Evolutionary conservation across 2,797 vertebrate species (phyloP).

Genomic region (Pelochelys cantorii): DNA sequence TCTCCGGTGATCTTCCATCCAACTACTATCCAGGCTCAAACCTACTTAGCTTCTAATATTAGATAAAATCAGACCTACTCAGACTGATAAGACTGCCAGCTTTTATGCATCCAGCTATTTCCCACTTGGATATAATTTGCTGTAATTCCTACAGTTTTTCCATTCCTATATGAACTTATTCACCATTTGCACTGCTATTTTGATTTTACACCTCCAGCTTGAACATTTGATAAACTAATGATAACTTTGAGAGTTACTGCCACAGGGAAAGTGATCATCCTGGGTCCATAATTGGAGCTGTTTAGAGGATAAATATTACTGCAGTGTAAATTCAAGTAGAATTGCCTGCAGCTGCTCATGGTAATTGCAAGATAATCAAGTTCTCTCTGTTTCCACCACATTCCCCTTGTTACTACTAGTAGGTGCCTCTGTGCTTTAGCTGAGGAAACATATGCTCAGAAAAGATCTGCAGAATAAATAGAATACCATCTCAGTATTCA

Average conservation of each 20-base stretch:
- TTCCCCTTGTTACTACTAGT: slow-evolving; percentile 18
- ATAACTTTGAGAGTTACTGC: not conserved
- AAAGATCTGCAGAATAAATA: not conserved
- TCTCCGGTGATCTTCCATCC: not conserved
- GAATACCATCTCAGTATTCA: not conserved
- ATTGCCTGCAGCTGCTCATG: not conserved
- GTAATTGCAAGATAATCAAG: slow-evolving; percentile 8
- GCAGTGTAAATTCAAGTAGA: slow-evolving; percentile 19
- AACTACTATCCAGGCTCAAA: slow-evolving; percentile 9
- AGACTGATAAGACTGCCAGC: not conserved
- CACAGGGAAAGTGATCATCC: not conserved
- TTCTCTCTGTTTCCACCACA: slow-evolving; percentile 17
- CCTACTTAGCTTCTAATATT: not conserved
- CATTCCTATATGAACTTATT: not conserved
- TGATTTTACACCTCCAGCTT: not conserved
- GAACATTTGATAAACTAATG: not conserved
- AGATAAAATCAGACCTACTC: slow-evolving; percentile 6
- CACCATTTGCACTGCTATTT: not conserved
- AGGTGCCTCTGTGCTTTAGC: not conserved
- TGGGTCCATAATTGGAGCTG: not conserved
- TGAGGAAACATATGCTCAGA: not conserved
- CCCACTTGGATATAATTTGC: not conserved
- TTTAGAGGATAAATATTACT: not conserved
- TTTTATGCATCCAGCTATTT: not conserved
- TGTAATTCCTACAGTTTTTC: not conserved